Evolutionary conservation across 2,113 vertebrate species (phyloP), one percentile per base, ranked within the genome.

Genomic region (Aramus guarauna): DNA sequence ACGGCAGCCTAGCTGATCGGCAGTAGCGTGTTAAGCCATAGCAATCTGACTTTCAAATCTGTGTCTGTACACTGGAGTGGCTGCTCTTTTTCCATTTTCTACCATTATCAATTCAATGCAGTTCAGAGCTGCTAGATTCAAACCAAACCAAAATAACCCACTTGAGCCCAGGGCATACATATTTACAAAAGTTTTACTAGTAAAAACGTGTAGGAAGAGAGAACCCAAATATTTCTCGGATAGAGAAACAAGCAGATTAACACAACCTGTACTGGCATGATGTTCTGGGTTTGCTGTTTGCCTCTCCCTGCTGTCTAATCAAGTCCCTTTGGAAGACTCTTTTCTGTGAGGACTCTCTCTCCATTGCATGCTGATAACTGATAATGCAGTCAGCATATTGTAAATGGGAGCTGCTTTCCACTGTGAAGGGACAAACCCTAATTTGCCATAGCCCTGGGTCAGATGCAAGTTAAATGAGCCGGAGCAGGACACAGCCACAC

Each of bases 371-470:
- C 71, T 88, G 90, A 90, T 92, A 78, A 79, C 77, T 66, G 59
- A 68, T 73, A 79, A 94, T 62, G 73, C 79, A 86, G 66, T 45
- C 90, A 80, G 84, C 66, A 64, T 69, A 89, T 59, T 82, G 66
- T 43, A 96, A 94, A 72, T 27, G 48, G 83, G 69, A 95, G 77
- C 73, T 82, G 91, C 69, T 96, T 90, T 90, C 80, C 77, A 60
- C 69, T 62, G 79, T 20, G 52, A 93, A 93, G 91, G 69, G 89
- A 90, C 53, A 95, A 82, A 91, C 85, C 92, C 94, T 74, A 71
- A 93, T 94, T 94, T 92, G 69, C 89, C 62, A 47, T 82, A 82
- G 91, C 94, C 84, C 47, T 52, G 81, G 84, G 96, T 96, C 89
- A 95, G 77, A 79, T 0, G 1, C 45, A 71, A 95, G 84, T 95